These are phyloP conservation scores for Pao palembangensis DNA, from an alignment of 2,113 vertebrate genomes.

Conservation along the genomic window DNA sequence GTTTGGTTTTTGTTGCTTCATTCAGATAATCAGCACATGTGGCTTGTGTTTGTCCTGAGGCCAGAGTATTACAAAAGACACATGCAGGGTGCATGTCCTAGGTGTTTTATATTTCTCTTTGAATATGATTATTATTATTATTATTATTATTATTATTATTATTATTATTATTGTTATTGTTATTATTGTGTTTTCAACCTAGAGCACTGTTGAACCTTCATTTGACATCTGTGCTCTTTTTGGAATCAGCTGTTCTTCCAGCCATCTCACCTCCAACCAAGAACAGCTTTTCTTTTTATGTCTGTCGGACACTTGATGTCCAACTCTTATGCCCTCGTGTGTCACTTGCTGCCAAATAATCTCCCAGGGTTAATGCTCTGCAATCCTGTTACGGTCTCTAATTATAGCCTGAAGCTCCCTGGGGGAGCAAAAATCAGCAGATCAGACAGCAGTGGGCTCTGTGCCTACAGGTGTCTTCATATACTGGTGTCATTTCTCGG, in stretches of 20 bases:
- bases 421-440: slow-evolving; percentile 49
- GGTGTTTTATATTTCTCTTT: no score
- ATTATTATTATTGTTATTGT: no score
- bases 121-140: no score
- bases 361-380: slow-evolving; percentile 57
- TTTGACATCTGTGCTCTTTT: slow-evolving; percentile 42
- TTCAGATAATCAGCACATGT: slow-evolving; percentile 39
- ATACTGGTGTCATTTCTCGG: background rate
- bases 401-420: slow-evolving; percentile 58
- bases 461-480: background rate
- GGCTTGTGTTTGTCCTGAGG: slow-evolving; percentile 11
- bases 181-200: background rate
- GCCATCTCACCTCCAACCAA: slow-evolving; percentile 31
- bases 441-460: slow-evolving; percentile 6
- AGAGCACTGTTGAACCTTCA: slow-evolving; percentile 3
- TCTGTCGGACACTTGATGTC: slow-evolving; percentile 50
- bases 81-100: no score
- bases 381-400: slow-evolving; percentile 61
- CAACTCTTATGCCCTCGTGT: slow-evolving; percentile 57
- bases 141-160: no score
- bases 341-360: slow-evolving; percentile 59
- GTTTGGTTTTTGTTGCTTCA: slow-evolving; percentile 53
- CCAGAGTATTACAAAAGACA: no score
- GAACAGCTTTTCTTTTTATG: slow-evolving; percentile 56
- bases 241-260: slow-evolving; percentile 44